Evolutionary conservation across 2,797 vertebrate genomes (phyloP).

Genomic region (Scarus forsteni): DNA sequence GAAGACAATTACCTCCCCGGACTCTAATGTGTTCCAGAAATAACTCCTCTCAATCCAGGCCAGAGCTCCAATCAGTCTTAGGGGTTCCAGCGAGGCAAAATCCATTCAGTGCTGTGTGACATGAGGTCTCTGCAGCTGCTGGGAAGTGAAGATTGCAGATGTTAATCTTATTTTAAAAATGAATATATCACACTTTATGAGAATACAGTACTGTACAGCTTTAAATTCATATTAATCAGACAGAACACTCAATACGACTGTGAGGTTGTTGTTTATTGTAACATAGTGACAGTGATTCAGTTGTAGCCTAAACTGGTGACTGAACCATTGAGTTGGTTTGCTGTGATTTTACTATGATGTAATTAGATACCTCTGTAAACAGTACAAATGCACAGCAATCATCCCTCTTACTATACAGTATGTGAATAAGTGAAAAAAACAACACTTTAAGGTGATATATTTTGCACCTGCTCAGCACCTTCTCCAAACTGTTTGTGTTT

Average conservation of each 20-base stretch:
- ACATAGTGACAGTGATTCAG: too few species aligned
- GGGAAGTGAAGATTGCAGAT: conserved; percentile 22
- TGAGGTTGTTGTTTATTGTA: too few species aligned
- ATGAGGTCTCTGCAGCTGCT: conserved; percentile 50
- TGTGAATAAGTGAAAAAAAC: conserved; percentile 8
- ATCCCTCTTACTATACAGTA: neutral
- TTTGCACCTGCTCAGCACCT: conserved; percentile 31
- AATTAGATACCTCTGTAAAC: neutral
- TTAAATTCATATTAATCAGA: neutral
- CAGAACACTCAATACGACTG: neutral
- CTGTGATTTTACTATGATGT: conserved; percentile 8
- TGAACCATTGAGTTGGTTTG: neutral
- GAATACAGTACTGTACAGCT: neutral
- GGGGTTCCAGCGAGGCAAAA: conserved; percentile 63
- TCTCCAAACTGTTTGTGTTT: conserved; percentile 8
- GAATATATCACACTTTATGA: neutral
- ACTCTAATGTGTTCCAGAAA: conserved; percentile 78
- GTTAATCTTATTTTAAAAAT: neutral
- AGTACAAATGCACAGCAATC: neutral
- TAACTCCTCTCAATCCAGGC: conserved; percentile 80
- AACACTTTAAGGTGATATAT: neutral
- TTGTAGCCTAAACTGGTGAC: too few species aligned
- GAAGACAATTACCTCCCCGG: conserved; percentile 76
- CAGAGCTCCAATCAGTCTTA: conserved; percentile 74
- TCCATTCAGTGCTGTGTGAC: conserved; percentile 43